phyloP scores from a whole-genome alignment of 2,888 invertebrate genomes.

The Argyra leucocephala region DNA sequence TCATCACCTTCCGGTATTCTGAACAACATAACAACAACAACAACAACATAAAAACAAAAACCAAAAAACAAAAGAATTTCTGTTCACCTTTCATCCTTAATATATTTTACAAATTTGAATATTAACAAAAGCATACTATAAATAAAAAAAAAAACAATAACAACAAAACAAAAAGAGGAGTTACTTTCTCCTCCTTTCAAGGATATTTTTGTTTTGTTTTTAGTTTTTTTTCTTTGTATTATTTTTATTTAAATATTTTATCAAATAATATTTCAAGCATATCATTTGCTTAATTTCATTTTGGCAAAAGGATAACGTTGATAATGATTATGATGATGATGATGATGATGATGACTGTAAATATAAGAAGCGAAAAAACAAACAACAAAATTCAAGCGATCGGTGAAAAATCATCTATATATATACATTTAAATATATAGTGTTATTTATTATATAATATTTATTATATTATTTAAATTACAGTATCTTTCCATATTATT shows the following conservation, averaged over 20 bases:
- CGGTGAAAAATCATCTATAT: not conserved
- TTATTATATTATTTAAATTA: too few relatives aligned
- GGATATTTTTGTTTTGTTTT: too few relatives aligned
- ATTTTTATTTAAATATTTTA: slow-evolving; percentile 1
- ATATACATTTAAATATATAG: too few relatives aligned
- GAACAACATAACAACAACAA: too few relatives aligned
- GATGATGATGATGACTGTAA: not conserved
- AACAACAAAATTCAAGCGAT: not conserved
- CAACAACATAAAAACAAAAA: too few relatives aligned
- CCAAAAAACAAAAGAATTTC: not conserved
- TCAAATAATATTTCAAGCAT: slow-evolving; percentile 3
- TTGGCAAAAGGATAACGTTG: not conserved
- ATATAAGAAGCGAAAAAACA: not conserved
- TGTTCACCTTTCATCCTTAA: not conserved
- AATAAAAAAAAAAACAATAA: not conserved
- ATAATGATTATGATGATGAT: too few relatives aligned
- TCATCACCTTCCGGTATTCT: not conserved
- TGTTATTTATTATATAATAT: too few relatives aligned
- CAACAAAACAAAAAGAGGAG: not conserved
- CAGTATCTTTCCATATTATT: too few relatives aligned
- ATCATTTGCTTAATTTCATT: not conserved
- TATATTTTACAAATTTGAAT: slow-evolving; percentile 6
- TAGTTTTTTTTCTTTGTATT: not conserved
- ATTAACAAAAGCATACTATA: not conserved
- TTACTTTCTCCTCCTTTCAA: too few relatives aligned